Evolutionary conservation across 1,140 invertebrate species (phyloP).

Genomic region (Magallana gigas): DNA sequence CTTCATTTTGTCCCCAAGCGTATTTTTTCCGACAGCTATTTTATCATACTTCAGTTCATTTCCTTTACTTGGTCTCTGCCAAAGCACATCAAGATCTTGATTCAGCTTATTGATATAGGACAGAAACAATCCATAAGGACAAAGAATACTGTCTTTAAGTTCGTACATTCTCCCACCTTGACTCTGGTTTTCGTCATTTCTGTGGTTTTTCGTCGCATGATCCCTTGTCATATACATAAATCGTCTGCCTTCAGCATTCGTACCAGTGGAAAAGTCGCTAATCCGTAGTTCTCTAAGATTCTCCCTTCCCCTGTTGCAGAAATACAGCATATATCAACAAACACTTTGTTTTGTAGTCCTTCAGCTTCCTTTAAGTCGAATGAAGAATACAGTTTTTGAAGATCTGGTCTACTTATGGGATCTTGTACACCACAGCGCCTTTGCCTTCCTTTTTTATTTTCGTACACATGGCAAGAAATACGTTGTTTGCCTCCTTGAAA

Average conservation of each 20-base stretch:
- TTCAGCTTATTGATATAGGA: no score
- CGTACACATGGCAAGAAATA: no score
- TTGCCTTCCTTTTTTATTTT: no score
- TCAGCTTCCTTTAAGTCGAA: not conserved
- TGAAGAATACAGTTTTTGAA: no score
- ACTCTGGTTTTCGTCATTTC: no score
- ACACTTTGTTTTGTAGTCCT: conserved; percentile 40
- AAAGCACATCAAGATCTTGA: not conserved
- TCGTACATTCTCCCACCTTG: no score
- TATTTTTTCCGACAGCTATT: no score
- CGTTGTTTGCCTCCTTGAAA: no score
- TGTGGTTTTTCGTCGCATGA: conserved; percentile 7
- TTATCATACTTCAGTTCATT: conserved; percentile 37
- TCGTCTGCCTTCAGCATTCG: not conserved
- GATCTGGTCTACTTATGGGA: no score
- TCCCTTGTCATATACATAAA: not conserved
- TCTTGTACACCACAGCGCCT: no score
- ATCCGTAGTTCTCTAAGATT: conserved; percentile 34
- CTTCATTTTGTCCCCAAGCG: conserved; percentile 15
- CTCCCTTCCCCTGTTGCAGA: conserved; percentile 36
- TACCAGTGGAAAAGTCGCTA: not conserved
- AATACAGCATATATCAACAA: conserved; percentile 42
- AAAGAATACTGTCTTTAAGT: no score
- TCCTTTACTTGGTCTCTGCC: conserved; percentile 22
- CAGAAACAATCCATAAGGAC: no score